These are phyloP conservation scores for Apoderus coryli DNA, from an alignment of 2,888 invertebrate genomes.

Conservation along the genomic window DNA sequence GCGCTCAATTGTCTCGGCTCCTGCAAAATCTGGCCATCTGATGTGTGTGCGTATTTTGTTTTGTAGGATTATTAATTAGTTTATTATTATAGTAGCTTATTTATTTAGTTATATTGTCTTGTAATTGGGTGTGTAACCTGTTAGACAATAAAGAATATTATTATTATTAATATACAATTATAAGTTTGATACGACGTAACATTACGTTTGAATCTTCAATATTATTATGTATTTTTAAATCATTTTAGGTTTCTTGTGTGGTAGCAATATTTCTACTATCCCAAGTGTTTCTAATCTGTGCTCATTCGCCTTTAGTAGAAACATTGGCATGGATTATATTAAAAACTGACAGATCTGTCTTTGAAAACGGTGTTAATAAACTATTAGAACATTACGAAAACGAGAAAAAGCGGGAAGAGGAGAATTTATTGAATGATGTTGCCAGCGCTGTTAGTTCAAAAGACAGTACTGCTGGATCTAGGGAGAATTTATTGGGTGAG, in stretches of 20 bases:
- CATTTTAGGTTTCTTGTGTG: conserved; percentile 53
- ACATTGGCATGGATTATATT: conserved; percentile 82
- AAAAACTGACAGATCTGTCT: conserved; percentile 50
- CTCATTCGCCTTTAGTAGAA: conserved; percentile 80
- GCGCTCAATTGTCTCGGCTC: too few species aligned
- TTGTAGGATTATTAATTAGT: too few species aligned
- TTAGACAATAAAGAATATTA: too few species aligned
- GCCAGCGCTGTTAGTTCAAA: conserved; percentile 19
- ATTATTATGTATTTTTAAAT: too few species aligned
- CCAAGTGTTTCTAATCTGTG: conserved; percentile 89
- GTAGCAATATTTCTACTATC: conserved; percentile 84
- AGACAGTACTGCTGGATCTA: conserved; percentile 23
- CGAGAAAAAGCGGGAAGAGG: conserved; percentile 20
- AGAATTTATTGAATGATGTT: conserved; percentile 18
- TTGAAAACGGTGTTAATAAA: conserved; percentile 29
- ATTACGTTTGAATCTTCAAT: too few species aligned
- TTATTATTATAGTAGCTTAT: too few species aligned
- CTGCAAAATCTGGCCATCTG: too few species aligned
- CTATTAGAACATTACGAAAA: conserved; percentile 28
- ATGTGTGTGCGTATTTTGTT: too few species aligned
- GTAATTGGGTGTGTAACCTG: too few species aligned
- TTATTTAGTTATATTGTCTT: too few species aligned
- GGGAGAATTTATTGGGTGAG: conserved; percentile 24
- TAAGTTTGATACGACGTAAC: too few species aligned
- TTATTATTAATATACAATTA: too few species aligned